Evolutionary conservation across 2,113 vertebrate genomes (phyloP).

Genomic region (Glaucidium brasilianum): DNA sequence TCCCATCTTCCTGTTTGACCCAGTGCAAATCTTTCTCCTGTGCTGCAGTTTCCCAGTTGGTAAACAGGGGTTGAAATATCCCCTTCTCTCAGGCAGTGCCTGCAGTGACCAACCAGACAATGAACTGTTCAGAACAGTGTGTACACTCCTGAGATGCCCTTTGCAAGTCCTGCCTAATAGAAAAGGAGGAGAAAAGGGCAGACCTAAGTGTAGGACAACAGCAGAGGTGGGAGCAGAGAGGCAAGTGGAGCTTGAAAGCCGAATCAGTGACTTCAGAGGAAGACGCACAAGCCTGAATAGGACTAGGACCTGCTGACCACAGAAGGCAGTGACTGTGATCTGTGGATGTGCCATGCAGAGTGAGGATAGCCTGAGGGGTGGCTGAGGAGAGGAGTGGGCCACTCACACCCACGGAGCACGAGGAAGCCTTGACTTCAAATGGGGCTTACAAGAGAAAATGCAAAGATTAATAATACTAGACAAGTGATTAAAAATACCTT

Average conservation of each 20-base stretch:
- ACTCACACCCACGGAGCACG: background rate
- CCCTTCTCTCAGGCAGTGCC: background rate
- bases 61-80: background rate
- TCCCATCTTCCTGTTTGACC: background rate
- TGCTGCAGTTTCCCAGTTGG: background rate
- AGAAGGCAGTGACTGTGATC: background rate
- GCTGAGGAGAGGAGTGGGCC: background rate
- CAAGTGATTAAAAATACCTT: constrained; percentile 2
- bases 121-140: background rate
- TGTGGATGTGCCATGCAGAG: background rate
- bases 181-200: background rate
- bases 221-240: background rate
- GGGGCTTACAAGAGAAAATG: background rate
- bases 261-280: background rate
- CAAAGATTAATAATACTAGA: background rate
- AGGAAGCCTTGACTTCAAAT: background rate
- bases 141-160: background rate
- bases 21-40: background rate
- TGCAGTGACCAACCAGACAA: rapidly evolving
- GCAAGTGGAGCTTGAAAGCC: background rate
- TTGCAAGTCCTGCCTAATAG: background rate
- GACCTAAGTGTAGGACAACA: background rate
- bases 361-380: background rate
- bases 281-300: background rate
- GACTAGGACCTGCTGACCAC: background rate